Base-by-base conservation (phyloP, 2,888 invertebrate species). In the Cheilosia pagana region DNA sequence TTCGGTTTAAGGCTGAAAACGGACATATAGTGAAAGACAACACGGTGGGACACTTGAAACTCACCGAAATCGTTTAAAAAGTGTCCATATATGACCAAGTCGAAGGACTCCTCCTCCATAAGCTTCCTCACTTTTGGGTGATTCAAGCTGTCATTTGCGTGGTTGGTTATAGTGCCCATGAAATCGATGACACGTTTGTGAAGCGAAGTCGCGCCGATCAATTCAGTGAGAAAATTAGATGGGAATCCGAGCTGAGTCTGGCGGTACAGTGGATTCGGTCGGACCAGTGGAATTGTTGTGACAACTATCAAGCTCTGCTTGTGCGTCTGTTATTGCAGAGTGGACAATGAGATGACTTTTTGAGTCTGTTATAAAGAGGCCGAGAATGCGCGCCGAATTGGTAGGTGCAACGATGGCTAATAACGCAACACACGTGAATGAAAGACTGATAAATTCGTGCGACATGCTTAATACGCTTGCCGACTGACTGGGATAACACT, bases 271-370 rank as follows among this genome's bases (percentile, higher is more conserved):
- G 52, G 43, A 28, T 76, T 68, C 1, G 52, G 25, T 12, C 23
- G 63, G 7, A 45, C 8, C 41, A 88, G 87, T 0, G 88, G 88
- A 5, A 86, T 70, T 0, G 87, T 86, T 1, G 89, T 65, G 1
- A 91, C 74, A 3, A 91, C 81, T 0, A 91, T 91, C 1, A 0
- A 74, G 82, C 59, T 89, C 87, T 0, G 90, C 89, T 28, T 91
- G 74, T 0, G 88, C 85, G 23, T 88, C 88, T 53, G 89, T 88
- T 25, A 91, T 78, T 0, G 89, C 87, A 70, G 87, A 88, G 48
- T 90, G 90, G 35, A 91, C 88, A 57, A 90, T 86, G 3, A 89
- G 59, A 87, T 91, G 91, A 0, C 91, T 90, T 6, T 88, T 89
- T 21, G 89, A 89, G 2, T 89, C 88, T 0, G 89, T 88, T 23